Evolutionary conservation across 1,140 invertebrate species (phyloP).

Genomic region (Temnothorax nylanderi): DNA sequence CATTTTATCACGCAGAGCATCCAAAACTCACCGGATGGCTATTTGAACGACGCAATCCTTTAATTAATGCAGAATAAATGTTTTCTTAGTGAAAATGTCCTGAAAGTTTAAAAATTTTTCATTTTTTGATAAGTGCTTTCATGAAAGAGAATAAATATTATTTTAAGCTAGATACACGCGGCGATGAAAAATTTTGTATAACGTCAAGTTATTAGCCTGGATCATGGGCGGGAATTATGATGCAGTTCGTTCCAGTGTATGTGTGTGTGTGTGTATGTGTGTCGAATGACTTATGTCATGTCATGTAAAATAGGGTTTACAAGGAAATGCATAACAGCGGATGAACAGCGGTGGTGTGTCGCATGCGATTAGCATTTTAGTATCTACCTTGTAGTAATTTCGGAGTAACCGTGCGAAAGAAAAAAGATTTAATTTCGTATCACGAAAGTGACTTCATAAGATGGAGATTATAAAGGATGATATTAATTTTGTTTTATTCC

Average conservation of each 20-base stretch:
- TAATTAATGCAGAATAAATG: background rate
- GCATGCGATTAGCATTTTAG: conserved; percentile 49
- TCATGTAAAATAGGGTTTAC: conserved; percentile 4
- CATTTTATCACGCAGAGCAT: background rate
- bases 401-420: background rate
- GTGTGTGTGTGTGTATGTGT: background rate
- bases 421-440: conserved; percentile 35
- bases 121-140: background rate
- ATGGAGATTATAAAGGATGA: background rate
- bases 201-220: background rate
- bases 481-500: background rate
- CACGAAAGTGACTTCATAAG: conserved; percentile 1
- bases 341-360: background rate
- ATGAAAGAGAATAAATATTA: background rate
- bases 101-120: background rate
- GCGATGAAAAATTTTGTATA: conserved; percentile 23
- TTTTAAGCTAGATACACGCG: background rate
- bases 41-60: background rate
- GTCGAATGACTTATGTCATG: conserved; percentile 14
- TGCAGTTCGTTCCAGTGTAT: background rate
- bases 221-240: conserved; percentile 2
- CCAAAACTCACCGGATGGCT: background rate
- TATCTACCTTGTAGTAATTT: conserved; percentile 18
- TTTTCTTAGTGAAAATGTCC: background rate
- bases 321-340: background rate